Percentiles rank a stretch among this genome's conserved stretches.
phyloP scores from a whole-genome alignment of 2,113 vertebrate genomes.

The Pterocles gutturalis region DNA sequence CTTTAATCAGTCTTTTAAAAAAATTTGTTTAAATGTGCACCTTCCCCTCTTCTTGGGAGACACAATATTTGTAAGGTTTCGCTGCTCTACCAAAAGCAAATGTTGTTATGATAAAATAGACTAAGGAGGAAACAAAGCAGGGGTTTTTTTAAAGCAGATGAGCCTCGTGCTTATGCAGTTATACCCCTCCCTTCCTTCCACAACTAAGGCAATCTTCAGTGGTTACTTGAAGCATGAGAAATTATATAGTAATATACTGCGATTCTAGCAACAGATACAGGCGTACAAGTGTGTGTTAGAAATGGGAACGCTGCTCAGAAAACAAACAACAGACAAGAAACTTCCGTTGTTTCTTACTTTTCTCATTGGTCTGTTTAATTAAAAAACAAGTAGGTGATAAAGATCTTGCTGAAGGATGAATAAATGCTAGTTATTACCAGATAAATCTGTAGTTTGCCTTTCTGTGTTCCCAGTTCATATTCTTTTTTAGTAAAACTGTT shows the following conservation, averaged over 20 bases:
- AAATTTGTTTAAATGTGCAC: background rate
- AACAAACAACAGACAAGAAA: background rate
- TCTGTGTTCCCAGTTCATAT: background rate
- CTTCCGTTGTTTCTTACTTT: slow-evolving; percentile 43
- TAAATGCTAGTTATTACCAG: slow-evolving; percentile 6
- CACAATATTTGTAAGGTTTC: background rate
- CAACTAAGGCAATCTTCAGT: slow-evolving; percentile 19
- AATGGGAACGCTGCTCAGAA: slow-evolving; percentile 40
- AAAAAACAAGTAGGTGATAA: slow-evolving; percentile 55
- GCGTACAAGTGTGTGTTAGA: background rate
- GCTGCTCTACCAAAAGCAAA: slow-evolving; percentile 34
- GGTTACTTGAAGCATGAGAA: slow-evolving; percentile 36
- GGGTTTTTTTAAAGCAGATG: slow-evolving; percentile 32
- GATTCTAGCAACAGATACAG: slow-evolving; percentile 38
- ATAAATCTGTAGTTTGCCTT: background rate
- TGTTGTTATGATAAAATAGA: slow-evolving; percentile 62
- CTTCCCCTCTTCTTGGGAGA: background rate
- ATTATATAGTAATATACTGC: slow-evolving; percentile 10
- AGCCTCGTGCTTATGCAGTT: slow-evolving; percentile 28
- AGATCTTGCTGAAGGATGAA: slow-evolving; percentile 44
- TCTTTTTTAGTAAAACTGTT: background rate
- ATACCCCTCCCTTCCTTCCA: slow-evolving; percentile 45
- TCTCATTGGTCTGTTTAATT: slow-evolving; percentile 47
- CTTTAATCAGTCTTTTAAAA: background rate
- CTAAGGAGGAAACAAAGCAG: slow-evolving; percentile 62